Percentiles rank a stretch among this genome's conserved stretches.
phyloP scores from a whole-genome alignment of 2,113 vertebrate genomes.

The Procavia capensis region DNA sequence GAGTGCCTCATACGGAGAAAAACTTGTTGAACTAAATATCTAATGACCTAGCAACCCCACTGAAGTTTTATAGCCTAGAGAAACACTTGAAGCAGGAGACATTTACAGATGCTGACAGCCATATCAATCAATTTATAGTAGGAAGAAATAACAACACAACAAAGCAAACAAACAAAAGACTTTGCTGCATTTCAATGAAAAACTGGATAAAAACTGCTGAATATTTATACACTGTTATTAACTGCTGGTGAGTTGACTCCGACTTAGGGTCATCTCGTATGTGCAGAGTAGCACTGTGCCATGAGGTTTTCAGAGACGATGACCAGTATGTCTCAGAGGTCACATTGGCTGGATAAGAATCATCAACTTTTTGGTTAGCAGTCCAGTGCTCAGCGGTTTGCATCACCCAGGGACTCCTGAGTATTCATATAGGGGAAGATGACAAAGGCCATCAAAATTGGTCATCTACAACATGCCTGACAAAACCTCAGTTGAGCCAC shows the following conservation, averaged over 20 bases:
- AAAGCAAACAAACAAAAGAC: not conserved
- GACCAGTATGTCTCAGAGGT: not conserved
- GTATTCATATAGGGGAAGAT: not conserved
- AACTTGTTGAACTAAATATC: not conserved
- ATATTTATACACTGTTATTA: too few species aligned
- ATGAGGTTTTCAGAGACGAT: too few species aligned
- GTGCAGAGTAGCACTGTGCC: too few species aligned
- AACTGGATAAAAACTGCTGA: not conserved
- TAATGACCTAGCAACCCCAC: not conserved
- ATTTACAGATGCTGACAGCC: not conserved
- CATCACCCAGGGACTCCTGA: not conserved
- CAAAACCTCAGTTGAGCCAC: not conserved
- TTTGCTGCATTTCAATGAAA: not conserved
- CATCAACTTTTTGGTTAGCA: not conserved
- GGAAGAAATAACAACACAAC: not conserved
- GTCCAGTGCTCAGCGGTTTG: not conserved
- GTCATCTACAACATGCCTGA: not conserved
- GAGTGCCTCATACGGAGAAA: not conserved
- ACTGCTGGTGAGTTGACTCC: too few species aligned
- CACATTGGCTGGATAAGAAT: not conserved
- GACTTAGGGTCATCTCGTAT: too few species aligned
- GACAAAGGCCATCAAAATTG: not conserved
- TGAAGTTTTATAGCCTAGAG: not conserved
- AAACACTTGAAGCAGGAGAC: not conserved
- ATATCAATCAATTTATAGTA: not conserved